These are phyloP conservation scores for Elaphurus davidianus DNA, from an alignment of 2,113 vertebrate genomes.

Conservation along the genomic window DNA sequence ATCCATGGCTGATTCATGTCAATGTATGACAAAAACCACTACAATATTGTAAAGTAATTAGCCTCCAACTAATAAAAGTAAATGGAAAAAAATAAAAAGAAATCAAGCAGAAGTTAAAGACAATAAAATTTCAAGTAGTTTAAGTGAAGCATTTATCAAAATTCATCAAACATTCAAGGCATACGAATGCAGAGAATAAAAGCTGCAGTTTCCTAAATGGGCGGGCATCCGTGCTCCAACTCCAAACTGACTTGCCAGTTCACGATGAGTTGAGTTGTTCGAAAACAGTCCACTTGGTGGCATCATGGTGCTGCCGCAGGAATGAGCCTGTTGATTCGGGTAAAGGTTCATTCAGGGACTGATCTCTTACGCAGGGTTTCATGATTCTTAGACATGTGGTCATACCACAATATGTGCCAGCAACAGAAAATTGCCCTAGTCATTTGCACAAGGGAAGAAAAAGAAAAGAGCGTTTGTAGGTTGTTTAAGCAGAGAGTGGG, in stretches of 20 bases:
- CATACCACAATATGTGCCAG: not conserved
- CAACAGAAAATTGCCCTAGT: constrained; percentile 49
- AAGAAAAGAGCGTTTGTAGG: constrained; percentile 4
- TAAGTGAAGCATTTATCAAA: not conserved
- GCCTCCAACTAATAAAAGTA: too few relatives aligned
- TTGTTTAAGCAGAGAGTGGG: not conserved
- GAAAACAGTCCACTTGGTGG: constrained; percentile 65
- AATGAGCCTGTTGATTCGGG: not conserved
- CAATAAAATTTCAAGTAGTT: not conserved
- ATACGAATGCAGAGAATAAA: not conserved
- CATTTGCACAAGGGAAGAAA: not conserved
- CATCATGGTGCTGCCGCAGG: constrained; percentile 42
- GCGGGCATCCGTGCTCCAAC: not conserved
- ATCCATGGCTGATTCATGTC: too few relatives aligned
- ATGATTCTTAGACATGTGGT: constrained; percentile 41
- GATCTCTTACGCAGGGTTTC: constrained; percentile 28
- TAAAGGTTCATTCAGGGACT: not conserved
- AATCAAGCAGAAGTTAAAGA: not conserved
- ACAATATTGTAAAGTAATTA: too few relatives aligned
- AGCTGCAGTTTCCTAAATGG: not conserved
- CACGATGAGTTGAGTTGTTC: not conserved
- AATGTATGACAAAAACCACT: too few relatives aligned
- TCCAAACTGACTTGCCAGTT: not conserved
- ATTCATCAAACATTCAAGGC: not conserved
- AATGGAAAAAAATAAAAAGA: not conserved